Conservation (phyloP, 2,113 vertebrate species). For the Drymodes brunneopygia region DNA sequence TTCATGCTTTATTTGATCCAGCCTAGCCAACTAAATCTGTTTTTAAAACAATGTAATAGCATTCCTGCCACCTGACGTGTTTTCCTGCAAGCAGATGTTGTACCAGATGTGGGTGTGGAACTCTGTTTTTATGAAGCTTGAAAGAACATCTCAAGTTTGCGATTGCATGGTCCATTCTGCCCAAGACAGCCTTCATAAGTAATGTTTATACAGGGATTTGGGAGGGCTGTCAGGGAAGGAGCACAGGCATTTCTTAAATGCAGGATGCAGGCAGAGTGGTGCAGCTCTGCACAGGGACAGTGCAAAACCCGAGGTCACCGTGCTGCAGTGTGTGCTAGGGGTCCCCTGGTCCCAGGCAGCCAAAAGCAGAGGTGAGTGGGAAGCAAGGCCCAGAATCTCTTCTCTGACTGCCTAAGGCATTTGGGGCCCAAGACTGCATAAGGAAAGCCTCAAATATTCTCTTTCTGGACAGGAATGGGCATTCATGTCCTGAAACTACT, state of each 20-base stretch:
- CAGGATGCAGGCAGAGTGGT: fast-evolving
- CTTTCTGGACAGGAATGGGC: neutral
- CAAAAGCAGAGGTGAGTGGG: neutral
- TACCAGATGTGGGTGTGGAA: neutral
- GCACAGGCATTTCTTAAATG: neutral
- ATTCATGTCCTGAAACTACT: neutral
- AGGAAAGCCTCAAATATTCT: neutral
- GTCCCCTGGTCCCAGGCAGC: neutral
- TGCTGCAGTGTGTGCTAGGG: fast-evolving
- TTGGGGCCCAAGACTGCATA: neutral
- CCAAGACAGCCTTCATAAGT: neutral
- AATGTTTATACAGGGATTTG: neutral
- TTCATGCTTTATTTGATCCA: neutral
- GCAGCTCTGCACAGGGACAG: fast-evolving
- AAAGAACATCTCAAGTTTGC: neutral
- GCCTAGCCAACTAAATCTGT: neutral
- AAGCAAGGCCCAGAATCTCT: neutral
- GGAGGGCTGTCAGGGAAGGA: neutral
- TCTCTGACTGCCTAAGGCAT: neutral
- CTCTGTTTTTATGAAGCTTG: neutral
- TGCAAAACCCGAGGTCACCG: neutral
- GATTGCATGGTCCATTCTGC: fast-evolving
- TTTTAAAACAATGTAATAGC: neutral
- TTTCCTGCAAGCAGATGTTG: neutral
- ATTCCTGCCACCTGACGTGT: neutral